A percentile compares a stretch with the other conserved stretches of the same genome.
Conservation (phyloP, 2,113 vertebrate genomes). For the Chionomys nivalis region DNA sequence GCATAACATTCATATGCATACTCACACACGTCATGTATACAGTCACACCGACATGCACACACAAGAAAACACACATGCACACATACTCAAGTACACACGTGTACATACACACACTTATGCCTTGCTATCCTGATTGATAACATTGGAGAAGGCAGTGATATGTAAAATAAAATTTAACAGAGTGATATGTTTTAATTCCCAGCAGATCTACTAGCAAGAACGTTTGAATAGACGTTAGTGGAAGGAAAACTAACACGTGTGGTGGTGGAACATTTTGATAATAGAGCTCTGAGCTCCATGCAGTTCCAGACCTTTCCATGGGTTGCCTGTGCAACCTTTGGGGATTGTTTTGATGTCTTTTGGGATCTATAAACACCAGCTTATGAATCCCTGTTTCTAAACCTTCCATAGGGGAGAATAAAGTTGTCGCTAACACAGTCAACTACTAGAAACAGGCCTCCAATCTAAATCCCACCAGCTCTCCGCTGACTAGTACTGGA, state of each 20-base stretch:
- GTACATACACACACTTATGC: background rate
- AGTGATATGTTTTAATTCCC: background rate
- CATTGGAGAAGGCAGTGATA: background rate
- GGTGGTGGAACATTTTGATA: background rate
- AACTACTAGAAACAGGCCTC: conserved; percentile 47
- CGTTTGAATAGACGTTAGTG: background rate
- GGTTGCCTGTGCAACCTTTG: background rate
- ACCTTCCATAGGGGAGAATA: conserved; percentile 5
- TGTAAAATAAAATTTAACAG: background rate
- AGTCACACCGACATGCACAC: background rate
- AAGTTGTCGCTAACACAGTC: conserved; percentile 1
- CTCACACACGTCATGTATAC: background rate
- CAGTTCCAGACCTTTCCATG: background rate
- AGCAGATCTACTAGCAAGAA: background rate
- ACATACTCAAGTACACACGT: background rate
- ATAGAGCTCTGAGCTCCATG: background rate
- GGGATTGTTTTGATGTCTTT: conserved; percentile 4
- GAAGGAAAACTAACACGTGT: background rate
- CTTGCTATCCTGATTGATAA: background rate
- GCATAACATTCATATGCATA: no score
- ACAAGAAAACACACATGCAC: background rate
- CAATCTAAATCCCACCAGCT: conserved; percentile 38
- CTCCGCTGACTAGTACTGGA: background rate
- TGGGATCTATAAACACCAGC: conserved; percentile 7
- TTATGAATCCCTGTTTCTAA: conserved; percentile 12